These are phyloP conservation scores for Oryzaephilus surinamensis DNA, from an alignment of 1,140 invertebrate species.

Conservation along the genomic window DNA sequence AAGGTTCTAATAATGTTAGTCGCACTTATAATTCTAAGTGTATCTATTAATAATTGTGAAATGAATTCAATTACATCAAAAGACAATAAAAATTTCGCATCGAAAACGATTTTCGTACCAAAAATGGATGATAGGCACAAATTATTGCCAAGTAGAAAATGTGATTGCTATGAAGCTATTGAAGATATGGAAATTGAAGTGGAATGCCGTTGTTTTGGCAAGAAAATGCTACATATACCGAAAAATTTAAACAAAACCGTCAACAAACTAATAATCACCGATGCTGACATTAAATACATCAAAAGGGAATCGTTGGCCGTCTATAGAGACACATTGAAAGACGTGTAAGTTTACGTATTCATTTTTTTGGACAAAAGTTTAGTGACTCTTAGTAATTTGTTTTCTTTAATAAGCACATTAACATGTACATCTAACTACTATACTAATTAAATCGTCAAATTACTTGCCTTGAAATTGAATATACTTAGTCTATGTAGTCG, in stretches of 20 bases:
- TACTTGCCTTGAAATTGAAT: not conserved
- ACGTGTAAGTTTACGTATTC: conserved; percentile 31
- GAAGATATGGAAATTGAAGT: conserved; percentile 13
- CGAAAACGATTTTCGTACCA: conserved; percentile 9
- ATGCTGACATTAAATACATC: conserved; percentile 25
- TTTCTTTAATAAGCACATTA: not conserved
- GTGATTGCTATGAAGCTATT: conserved; percentile 5
- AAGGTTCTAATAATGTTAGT: no score
- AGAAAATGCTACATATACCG: conserved; percentile 27
- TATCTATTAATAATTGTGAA: no score
- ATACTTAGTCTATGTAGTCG: no score
- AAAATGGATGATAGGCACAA: conserved; percentile 8
- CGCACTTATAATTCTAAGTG: no score
- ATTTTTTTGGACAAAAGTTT: not conserved
- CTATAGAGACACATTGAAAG: conserved; percentile 25
- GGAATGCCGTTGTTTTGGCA: conserved; percentile 33
- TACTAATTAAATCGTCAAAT: not conserved
- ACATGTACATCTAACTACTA: not conserved
- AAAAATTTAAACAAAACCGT: conserved; percentile 24
- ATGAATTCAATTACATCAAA: not conserved
- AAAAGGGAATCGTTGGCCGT: conserved; percentile 24
- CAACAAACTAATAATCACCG: conserved; percentile 25
- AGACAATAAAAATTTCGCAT: not conserved
- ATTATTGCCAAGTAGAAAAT: not conserved
- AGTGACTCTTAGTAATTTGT: not conserved